Conservation (phyloP, 1,140 invertebrate genomes). For the Hylyphantes graminicola region DNA sequence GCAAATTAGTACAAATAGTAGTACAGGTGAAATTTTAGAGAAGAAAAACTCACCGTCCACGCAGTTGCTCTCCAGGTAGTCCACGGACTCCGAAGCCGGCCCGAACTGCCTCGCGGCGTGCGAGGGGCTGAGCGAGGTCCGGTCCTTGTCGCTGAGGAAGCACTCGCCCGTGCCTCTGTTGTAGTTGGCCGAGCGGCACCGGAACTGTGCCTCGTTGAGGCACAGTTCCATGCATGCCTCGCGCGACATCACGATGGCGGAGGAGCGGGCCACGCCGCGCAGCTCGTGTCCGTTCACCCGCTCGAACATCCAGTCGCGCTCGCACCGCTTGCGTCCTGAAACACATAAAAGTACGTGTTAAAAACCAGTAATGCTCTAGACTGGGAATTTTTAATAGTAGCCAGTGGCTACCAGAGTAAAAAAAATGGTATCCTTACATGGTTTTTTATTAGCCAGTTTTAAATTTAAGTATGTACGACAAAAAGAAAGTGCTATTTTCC, state of each 20-base stretch:
- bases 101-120: slow-evolving; percentile 19
- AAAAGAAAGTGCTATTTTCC: too few species aligned
- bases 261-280: slow-evolving; percentile 73
- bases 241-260: slow-evolving; percentile 71
- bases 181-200: slow-evolving; percentile 92
- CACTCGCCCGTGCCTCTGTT: slow-evolving; percentile 86
- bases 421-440: too few species aligned
- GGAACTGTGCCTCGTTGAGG: slow-evolving; percentile 86
- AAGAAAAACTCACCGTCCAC: slow-evolving; percentile 67
- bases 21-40: too few species aligned
- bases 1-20: too few species aligned
- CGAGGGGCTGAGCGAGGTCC: slow-evolving; percentile 65
- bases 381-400: too few species aligned
- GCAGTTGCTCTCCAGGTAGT: slow-evolving; percentile 71
- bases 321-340: slow-evolving; percentile 70
- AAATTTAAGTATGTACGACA: too few species aligned
- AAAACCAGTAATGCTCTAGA: too few species aligned
- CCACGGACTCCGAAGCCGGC: slow-evolving; percentile 61
- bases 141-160: slow-evolving; percentile 88
- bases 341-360: background rate
- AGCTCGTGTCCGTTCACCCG: slow-evolving; percentile 78
- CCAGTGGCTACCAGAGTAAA: too few species aligned
- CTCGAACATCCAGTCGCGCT: slow-evolving; percentile 90
- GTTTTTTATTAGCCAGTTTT: too few species aligned
- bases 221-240: slow-evolving; percentile 90